Base-by-base conservation (phyloP, 64 coral and sea anemone species). In the Porites australiensis region DNA sequence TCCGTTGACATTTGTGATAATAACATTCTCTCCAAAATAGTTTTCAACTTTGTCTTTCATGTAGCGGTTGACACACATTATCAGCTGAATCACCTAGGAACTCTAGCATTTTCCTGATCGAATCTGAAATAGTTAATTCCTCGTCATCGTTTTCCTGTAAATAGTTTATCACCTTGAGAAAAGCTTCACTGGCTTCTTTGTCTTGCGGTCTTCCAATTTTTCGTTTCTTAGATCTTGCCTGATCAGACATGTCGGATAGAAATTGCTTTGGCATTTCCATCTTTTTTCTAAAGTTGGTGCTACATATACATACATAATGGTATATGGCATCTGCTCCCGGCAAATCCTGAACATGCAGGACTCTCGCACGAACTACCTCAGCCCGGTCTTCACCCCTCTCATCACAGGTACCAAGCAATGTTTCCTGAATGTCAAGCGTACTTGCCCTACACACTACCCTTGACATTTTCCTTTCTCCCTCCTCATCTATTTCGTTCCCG, bases 111-210 rank as follows among this genome's bases (percentile, higher is more conserved):
- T 88, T 82, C 2, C 77, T 49, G 2, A 27, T 15, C 19, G 89
- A 60, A 82, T 88, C 91, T 12, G 6, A 22, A 6, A 93, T 3
- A 63, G 82, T 93, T 21, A 93, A 15, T 50, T 94, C 77, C 9
- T 88, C 92, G 16, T 94, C 85, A 27, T 94, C 75, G 44, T 94
- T 88, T 19, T 94, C 92, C 20, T 94, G 8, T 13, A 94, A 23
- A 75, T 58, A 94, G 5, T 3, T 20, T 18, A 16, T 48, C 5
- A 82, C 64, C 50, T 70, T 64, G 0, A 88, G 0, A 94, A 88
- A 94, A n/a, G 92, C 92, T 2, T 94, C 49, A 6, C 52, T 65
- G 64, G 19, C 61, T 46, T 79, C 77, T 62, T 88, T 18, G 48
- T 88, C 64, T 59, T 75, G 79, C 62, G 90, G 79, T 4, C 72